Conservation (phyloP, 2,113 vertebrate species). For the Sphaerodactylus townsendi region DNA sequence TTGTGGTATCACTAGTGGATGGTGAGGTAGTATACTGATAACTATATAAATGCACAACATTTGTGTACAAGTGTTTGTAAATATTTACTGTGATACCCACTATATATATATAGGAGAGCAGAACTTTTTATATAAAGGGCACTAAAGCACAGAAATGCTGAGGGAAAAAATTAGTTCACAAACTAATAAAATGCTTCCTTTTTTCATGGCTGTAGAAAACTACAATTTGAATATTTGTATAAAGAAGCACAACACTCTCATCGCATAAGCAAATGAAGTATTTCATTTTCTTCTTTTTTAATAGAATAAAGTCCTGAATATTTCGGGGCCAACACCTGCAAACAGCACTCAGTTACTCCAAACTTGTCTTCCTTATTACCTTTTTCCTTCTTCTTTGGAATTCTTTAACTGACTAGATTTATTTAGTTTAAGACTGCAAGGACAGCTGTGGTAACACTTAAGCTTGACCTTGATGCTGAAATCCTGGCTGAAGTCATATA, state of each 20-base stretch:
- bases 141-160: not conserved
- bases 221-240: not conserved
- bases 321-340: fast-evolving
- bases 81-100: not conserved
- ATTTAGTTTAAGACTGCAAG: slow-evolving; percentile 1
- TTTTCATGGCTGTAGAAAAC: not conserved
- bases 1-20: too few relatives aligned
- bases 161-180: not conserved
- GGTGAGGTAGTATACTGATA: too few relatives aligned
- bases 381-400: slow-evolving; percentile 11
- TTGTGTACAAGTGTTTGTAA: not conserved
- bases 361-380: not conserved
- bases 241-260: not conserved
- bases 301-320: not conserved
- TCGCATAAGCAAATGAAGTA: not conserved
- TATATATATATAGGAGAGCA: not conserved
- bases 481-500: not conserved
- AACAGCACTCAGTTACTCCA: fast-evolving
- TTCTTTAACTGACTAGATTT: slow-evolving; percentile 1
- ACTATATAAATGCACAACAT: not conserved
- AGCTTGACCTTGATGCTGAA: not conserved
- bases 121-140: not conserved
- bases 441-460: not conserved
- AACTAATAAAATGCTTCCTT: too few relatives aligned
- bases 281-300: not conserved